A percentile compares a stretch with the other conserved stretches of the same genome.
phyloP scores from a whole-genome alignment of 2,888 invertebrate species.

The Operophtera brumata region DNA sequence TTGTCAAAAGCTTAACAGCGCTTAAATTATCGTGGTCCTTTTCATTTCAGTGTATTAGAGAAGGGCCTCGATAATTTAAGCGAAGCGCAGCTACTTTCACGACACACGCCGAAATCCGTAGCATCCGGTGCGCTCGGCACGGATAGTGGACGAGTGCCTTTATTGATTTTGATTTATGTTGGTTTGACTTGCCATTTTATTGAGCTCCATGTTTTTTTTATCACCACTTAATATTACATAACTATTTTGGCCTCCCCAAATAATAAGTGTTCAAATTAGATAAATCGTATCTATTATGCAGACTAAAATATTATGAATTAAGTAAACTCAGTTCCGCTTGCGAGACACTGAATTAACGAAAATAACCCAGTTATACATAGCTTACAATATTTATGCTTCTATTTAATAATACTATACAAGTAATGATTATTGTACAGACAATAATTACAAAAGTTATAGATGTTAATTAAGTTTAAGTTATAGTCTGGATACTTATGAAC shows the following conservation, averaged over 20 bases:
- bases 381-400: too few relatives aligned
- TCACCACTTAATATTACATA: too few relatives aligned
- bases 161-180: not conserved
- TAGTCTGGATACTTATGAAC: slow-evolving; percentile 45
- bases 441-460: slow-evolving; percentile 35
- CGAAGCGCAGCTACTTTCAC: too few relatives aligned
- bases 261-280: slow-evolving; percentile 22
- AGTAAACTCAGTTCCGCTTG: too few relatives aligned
- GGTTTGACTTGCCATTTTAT: slow-evolving; percentile 19
- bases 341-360: too few relatives aligned
- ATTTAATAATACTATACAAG: too few relatives aligned
- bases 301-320: not conserved
- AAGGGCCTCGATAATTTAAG: too few relatives aligned
- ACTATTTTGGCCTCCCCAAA: slow-evolving; percentile 13
- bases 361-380: too few relatives aligned
- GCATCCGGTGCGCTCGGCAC: not conserved
- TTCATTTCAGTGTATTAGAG: too few relatives aligned
- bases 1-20: too few relatives aligned
- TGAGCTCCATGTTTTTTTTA: not conserved
- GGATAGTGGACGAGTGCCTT: not conserved
- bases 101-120: too few relatives aligned
- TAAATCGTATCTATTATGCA: not conserved
- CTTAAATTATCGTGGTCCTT: too few relatives aligned
- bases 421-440: not conserved
- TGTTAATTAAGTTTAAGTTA: slow-evolving; percentile 48